Evolutionary conservation across 2,888 invertebrate species (phyloP), one percentile per base, ranked within the genome.

Genomic region (Rapana venosa): DNA sequence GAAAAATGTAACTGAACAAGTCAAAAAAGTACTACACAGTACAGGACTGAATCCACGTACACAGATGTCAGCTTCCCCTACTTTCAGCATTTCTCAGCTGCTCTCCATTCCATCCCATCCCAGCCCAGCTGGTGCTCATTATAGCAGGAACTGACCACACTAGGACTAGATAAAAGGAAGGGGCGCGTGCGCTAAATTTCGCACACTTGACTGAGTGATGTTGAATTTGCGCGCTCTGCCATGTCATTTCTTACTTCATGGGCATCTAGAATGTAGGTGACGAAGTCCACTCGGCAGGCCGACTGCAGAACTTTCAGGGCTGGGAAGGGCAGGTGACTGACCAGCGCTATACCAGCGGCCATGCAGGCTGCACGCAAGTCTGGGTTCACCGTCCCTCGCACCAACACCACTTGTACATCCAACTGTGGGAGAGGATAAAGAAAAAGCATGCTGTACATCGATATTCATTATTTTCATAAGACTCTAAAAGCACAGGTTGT

Each of bases 261-360:
- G 30, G 90, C 87, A 17, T 90, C 90, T 36, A 84, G 17, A n/a
- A 90, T 36, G 70, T 91, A 91, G 56, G 88, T 90, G 11, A 90
- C 30, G 36, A 91, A 61, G 81, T 90, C 90, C 22, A 90, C 90
- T 30, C 36, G 77, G 35, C 88, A 66, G 22, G 70, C 58, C 36
- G 85, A 13, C 70, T 83, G 85, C 79, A 91, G 77, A 4, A 88
- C 84, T 26, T 32, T 66, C 26, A 91, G 87, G 13, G 90, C 89
- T 30, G 66, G 86, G 83, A 84, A 85, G 5, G 90, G 61, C n/a
- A 90, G 84, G 20, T 58, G 70, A 17, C 81, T 83, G 56, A 91
- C 17, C 30, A 90, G 20, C 32, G 70, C 81, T 17, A 90, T 85
- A 30, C 88, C 90, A 47, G 61, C 79, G 26, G 83, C 88, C 70